Conservation (phyloP, 2,797 vertebrate genomes). For the Sebastes minor region DNA sequence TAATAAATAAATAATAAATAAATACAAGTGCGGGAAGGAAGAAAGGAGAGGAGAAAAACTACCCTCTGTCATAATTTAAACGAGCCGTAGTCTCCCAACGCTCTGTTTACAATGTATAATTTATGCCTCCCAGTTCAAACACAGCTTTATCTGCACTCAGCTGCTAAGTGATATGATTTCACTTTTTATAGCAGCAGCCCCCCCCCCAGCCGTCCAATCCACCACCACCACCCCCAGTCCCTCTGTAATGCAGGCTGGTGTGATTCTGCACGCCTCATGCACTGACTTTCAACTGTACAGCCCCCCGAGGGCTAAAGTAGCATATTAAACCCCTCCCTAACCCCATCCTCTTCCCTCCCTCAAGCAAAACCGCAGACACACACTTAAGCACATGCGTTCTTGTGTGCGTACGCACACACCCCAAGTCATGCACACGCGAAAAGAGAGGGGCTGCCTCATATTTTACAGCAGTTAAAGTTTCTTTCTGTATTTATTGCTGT, state of each 20-base stretch:
- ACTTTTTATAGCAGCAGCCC: conserved; percentile 77
- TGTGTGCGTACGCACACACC: conserved; percentile 6
- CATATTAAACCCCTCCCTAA: conserved; percentile 73
- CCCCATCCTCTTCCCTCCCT: conserved; percentile 58
- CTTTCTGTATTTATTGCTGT: conserved; percentile 72
- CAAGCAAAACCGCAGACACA: conserved; percentile 54
- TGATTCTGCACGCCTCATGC: conserved; percentile 74
- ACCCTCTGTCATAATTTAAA: conserved; percentile 89
- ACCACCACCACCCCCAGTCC: conserved; percentile 40
- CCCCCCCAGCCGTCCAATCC: conserved; percentile 21
- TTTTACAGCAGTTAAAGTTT: conserved; percentile 76
- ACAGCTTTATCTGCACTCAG: conserved; percentile 89
- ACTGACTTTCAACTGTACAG: conserved; percentile 77
- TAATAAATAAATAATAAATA: too few relatives aligned
- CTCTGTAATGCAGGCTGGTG: conserved; percentile 69
- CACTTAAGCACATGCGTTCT: conserved; percentile 31
- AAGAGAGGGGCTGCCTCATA: conserved; percentile 64
- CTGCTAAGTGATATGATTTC: conserved; percentile 94
- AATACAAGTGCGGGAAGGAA: conserved; percentile 76
- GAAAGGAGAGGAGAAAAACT: conserved; percentile 74
- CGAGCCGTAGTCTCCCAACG: conserved; percentile 84
- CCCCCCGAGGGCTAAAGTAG: conserved; percentile 69
- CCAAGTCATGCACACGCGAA: conserved; percentile 30
- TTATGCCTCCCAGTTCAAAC: conserved; percentile 92
- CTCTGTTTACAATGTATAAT: conserved; percentile 95